phyloP scores from a whole-genome alignment of 2,888 invertebrate species.

The Kuschelorhynchus macadamiae region DNA sequence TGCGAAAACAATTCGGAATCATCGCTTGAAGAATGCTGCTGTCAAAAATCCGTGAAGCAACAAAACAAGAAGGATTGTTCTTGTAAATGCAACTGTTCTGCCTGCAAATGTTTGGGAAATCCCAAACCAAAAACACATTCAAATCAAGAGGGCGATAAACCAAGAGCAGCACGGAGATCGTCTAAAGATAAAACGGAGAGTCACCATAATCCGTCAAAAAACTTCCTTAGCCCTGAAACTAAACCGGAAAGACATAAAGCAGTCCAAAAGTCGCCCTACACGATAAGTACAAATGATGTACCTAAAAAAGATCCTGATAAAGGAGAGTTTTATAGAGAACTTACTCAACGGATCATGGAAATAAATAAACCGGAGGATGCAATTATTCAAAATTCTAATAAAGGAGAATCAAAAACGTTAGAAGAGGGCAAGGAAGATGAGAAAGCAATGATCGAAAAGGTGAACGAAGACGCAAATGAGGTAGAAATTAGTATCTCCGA shows the following conservation, averaged over 20 bases:
- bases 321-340: slow-evolving; percentile 6
- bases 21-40: slow-evolving; percentile 20
- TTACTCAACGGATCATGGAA: background rate
- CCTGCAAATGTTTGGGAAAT: slow-evolving; percentile 15
- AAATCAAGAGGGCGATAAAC: slow-evolving; percentile 12
- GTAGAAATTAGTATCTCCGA: no score
- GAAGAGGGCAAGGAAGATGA: no score
- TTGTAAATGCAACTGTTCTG: slow-evolving; percentile 9
- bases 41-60: background rate
- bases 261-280: slow-evolving; percentile 15
- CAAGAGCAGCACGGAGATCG: background rate
- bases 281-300: slow-evolving; percentile 1
- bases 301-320: slow-evolving; percentile 28
- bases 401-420: no score
- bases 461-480: no score
- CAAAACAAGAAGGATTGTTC: background rate
- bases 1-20: slow-evolving; percentile 25
- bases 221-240: slow-evolving; percentile 28
- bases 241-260: slow-evolving; percentile 15
- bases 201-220: slow-evolving; percentile 39
- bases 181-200: slow-evolving; percentile 5
- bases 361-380: background rate
- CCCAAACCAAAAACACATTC: background rate
- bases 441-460: no score
- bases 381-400: no score